Evolutionary conservation across 2,888 invertebrate genomes (phyloP).

Genomic region (Actias luna): DNA sequence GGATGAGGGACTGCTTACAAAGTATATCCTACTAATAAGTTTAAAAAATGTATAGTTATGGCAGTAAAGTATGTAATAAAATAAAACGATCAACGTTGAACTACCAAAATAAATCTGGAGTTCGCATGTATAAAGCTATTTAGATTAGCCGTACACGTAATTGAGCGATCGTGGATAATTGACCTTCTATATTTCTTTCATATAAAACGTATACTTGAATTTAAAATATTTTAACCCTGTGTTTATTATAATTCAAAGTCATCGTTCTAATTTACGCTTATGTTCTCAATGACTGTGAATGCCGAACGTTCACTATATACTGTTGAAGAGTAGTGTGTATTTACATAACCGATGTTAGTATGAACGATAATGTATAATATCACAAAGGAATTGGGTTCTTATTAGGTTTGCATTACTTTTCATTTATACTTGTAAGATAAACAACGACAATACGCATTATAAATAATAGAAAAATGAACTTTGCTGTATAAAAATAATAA

Average conservation of each 20-base stretch:
- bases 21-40: too few relatives aligned
- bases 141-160: slow-evolving; percentile 25
- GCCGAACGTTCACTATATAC: not conserved
- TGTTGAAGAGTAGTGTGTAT: not conserved
- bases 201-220: slow-evolving; percentile 5
- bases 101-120: slow-evolving; percentile 18
- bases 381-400: too few relatives aligned
- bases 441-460: too few relatives aligned
- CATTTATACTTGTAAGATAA: too few relatives aligned
- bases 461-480: too few relatives aligned
- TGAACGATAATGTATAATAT: too few relatives aligned
- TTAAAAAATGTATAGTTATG: too few relatives aligned
- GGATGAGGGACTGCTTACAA: too few relatives aligned
- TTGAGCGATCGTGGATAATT: slow-evolving; percentile 26
- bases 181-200: slow-evolving; percentile 33
- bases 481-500: too few relatives aligned
- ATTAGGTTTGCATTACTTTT: too few relatives aligned
- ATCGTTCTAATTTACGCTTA: slow-evolving; percentile 1
- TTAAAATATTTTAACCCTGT: slow-evolving; percentile 8
- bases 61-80: not conserved
- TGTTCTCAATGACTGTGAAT: not conserved
- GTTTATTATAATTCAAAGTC: slow-evolving; percentile 7
- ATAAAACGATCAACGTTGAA: not conserved
- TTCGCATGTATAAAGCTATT: slow-evolving; percentile 34
- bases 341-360: not conserved